Conservation (phyloP, 2,888 invertebrate genomes). For the Meteorus cinctellus region DNA sequence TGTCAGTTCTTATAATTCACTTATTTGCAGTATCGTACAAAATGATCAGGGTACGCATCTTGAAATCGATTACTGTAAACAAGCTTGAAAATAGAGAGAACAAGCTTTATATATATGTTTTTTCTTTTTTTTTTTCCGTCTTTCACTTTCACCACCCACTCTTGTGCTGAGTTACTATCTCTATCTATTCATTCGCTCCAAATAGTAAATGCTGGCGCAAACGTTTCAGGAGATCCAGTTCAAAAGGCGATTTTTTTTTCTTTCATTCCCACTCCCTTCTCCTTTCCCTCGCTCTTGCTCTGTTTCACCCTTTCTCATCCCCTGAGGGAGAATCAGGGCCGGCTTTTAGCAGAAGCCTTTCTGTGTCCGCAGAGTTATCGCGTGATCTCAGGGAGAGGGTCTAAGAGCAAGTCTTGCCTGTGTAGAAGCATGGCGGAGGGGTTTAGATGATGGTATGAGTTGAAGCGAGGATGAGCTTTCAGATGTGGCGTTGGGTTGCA, state of each 20-base stretch:
- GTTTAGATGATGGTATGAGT: conserved; percentile 23
- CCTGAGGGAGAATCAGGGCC: conserved; percentile 35
- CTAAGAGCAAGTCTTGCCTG: conserved; percentile 22
- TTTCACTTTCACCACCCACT: not conserved
- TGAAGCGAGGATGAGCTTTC: conserved; percentile 49
- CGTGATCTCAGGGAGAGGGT: conserved; percentile 57
- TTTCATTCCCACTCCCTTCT: not conserved
- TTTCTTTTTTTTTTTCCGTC: not conserved
- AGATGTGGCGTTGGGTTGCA: conserved; percentile 45
- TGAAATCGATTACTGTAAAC: not conserved
- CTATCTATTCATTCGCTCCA: not conserved
- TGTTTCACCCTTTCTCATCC: conserved; percentile 12
- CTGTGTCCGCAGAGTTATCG: conserved; percentile 65
- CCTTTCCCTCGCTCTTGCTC: not conserved
- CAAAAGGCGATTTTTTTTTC: conserved; percentile 16
- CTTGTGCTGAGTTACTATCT: not conserved
- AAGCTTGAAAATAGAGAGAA: not conserved
- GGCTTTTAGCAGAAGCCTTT: conserved; percentile 66
- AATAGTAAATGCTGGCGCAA: conserved; percentile 4
- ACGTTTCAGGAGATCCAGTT: conserved; percentile 19
- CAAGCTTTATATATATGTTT: not conserved
- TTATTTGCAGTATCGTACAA: not conserved
- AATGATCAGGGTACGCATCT: not conserved
- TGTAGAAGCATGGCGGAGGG: conserved; percentile 30
- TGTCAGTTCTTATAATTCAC: not conserved